Conservation (phyloP, 2,113 vertebrate species). For the Pelobates fuscus region DNA sequence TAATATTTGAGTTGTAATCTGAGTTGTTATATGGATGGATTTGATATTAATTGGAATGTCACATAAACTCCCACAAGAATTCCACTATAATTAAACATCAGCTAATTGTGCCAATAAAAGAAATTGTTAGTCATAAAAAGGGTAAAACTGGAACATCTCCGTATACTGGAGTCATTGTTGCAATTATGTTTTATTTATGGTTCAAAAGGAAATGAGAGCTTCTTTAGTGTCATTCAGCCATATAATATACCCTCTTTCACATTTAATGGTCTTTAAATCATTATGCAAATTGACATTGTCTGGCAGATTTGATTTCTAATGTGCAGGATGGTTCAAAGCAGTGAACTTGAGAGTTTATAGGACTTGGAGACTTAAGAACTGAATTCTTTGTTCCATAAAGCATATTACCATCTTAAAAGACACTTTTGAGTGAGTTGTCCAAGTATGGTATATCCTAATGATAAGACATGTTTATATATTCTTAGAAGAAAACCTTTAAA, state of each 20-base stretch:
- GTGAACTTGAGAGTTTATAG: neutral
- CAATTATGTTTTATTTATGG: constrained; percentile 51
- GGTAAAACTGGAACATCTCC: constrained; percentile 25
- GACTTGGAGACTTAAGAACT: neutral
- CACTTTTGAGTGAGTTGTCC: no score
- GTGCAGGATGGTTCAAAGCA: constrained; percentile 2
- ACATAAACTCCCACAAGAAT: constrained; percentile 42
- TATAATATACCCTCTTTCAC: constrained; percentile 50
- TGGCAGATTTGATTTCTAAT: constrained; percentile 16
- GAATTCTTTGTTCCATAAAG: no score
- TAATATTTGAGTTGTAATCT: constrained; percentile 42
- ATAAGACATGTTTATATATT: no score
- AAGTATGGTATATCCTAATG: no score
- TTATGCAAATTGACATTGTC: constrained; percentile 9
- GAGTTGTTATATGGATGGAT: constrained; percentile 53
- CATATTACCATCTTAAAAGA: no score
- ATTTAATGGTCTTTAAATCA: constrained; percentile 49
- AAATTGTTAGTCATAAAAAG: constrained; percentile 51
- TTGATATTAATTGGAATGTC: constrained; percentile 51
- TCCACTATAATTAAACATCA: constrained; percentile 52
- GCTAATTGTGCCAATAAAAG: constrained; percentile 55
- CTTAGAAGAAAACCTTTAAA: no score
- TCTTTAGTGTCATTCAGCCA: constrained; percentile 51
- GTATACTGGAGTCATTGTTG: constrained; percentile 48
- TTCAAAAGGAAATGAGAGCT: constrained; percentile 49